These are phyloP conservation scores for Xenops minutus DNA, from an alignment of 2,797 vertebrate species.

Conservation along the genomic window DNA sequence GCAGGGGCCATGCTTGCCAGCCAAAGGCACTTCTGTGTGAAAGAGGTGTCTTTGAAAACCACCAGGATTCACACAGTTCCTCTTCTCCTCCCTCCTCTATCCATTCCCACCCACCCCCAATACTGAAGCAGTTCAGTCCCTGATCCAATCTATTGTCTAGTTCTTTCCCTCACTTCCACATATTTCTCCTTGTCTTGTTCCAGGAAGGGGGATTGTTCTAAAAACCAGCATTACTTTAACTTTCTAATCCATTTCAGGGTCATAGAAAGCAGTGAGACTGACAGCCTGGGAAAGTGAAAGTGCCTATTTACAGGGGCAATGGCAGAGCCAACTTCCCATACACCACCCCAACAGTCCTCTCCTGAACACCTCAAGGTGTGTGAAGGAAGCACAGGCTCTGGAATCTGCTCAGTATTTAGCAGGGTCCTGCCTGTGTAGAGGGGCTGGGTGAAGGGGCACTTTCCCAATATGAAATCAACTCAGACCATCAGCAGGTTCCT, in stretches of 20 bases:
- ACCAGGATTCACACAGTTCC: not conserved
- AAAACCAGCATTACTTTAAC: not conserved
- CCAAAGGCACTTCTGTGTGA: not conserved
- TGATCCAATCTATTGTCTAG: not conserved
- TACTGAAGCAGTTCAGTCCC: not conserved
- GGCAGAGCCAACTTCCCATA: not conserved
- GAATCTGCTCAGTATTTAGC: not conserved
- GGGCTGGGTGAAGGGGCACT: not conserved
- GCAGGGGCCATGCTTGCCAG: not conserved
- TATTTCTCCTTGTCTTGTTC: not conserved
- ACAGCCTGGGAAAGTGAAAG: not conserved
- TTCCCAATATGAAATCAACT: not conserved
- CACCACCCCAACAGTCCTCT: not conserved
- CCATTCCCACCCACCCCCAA: fast-evolving
- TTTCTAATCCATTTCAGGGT: not conserved
- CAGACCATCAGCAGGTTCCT: not conserved
- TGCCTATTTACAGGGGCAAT: not conserved
- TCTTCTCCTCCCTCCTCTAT: not conserved
- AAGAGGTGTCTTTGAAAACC: not conserved
- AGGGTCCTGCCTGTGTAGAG: not conserved
- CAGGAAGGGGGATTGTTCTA: not conserved
- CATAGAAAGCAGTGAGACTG: not conserved
- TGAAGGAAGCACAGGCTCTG: not conserved
- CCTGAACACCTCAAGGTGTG: not conserved
- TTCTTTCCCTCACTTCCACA: not conserved